phyloP scores from a whole-genome alignment of 2,797 vertebrate genomes.

The Tiaroga cobitis region DNA sequence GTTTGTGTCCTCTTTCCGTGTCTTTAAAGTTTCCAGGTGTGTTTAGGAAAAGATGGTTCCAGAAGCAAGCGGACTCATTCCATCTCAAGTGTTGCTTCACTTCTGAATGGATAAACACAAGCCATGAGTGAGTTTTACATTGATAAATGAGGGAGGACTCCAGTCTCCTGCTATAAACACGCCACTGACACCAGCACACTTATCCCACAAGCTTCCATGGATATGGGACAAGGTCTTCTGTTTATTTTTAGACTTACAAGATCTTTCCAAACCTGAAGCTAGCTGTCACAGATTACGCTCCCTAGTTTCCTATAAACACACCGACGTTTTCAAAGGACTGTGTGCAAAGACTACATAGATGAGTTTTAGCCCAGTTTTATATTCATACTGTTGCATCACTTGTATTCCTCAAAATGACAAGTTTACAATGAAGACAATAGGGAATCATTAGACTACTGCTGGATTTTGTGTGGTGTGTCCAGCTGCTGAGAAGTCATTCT shows the following conservation, averaged over 20 bases:
- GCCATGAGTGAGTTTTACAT: constrained; percentile 18
- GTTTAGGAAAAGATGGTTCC: constrained; percentile 35
- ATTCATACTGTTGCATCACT: constrained; percentile 5
- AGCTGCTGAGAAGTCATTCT: neutral
- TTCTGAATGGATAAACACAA: constrained; percentile 64
- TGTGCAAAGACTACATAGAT: neutral
- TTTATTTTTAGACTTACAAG: constrained; percentile 64
- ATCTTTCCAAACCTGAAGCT: constrained; percentile 24
- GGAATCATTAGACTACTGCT: constrained; percentile 4
- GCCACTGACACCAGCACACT: constrained; percentile 61
- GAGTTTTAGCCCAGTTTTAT: constrained; percentile 8
- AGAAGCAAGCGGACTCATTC: neutral
- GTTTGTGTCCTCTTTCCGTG: neutral
- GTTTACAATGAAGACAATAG: neutral
- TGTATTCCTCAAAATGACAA: constrained; percentile 7
- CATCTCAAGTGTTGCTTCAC: constrained; percentile 19
- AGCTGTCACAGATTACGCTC: constrained; percentile 12
- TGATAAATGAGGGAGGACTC: constrained; percentile 46
- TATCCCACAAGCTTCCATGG: constrained; percentile 60
- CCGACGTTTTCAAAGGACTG: neutral
- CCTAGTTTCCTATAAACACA: neutral
- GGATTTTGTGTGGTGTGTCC: neutral
- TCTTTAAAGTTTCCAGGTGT: constrained; percentile 9
- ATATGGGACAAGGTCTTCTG: constrained; percentile 69
- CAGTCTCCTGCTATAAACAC: constrained; percentile 29